A percentile compares a stretch with the other conserved stretches of the same genome.
Conservation (phyloP, 2,797 vertebrate genomes). For the Gymnoscopelus braueri region DNA sequence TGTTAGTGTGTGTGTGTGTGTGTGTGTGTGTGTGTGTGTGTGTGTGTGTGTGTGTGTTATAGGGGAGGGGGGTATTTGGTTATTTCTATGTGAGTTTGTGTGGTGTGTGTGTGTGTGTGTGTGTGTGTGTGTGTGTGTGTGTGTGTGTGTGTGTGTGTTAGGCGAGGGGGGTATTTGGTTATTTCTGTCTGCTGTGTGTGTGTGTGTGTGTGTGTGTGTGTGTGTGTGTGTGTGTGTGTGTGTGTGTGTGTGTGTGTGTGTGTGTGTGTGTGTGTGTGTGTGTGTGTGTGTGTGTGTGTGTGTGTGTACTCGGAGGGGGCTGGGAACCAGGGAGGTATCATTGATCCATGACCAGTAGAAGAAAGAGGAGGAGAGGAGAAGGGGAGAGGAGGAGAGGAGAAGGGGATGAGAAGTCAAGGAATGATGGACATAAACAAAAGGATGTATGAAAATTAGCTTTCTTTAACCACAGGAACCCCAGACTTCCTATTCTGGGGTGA, state of each 20-base stretch:
- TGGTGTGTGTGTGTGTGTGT: constrained; percentile 19
- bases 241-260: constrained; percentile 1
- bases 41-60: not conserved
- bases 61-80: too few species aligned
- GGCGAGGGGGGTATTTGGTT: too few species aligned
- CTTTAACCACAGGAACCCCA: too few species aligned
- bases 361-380: constrained; percentile 29
- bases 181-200: not conserved
- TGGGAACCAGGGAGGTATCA: constrained; percentile 53
- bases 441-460: too few species aligned
- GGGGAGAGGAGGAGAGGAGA: not conserved
- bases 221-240: constrained; percentile 3
- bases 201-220: constrained; percentile 21
- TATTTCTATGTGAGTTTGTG: not conserved
- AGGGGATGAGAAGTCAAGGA: too few species aligned
- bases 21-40: constrained; percentile 12
- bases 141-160: not conserved
- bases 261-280: constrained; percentile 2
- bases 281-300: constrained; percentile 3
- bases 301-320: constrained; percentile 35
- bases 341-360: constrained; percentile 62
- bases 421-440: too few species aligned
- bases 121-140: constrained; percentile 6
- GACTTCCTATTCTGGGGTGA: too few species aligned
- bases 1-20: constrained; percentile 4